Conservation (phyloP, 1,140 invertebrate genomes). For the Mycetomoellerius zeteki region DNA sequence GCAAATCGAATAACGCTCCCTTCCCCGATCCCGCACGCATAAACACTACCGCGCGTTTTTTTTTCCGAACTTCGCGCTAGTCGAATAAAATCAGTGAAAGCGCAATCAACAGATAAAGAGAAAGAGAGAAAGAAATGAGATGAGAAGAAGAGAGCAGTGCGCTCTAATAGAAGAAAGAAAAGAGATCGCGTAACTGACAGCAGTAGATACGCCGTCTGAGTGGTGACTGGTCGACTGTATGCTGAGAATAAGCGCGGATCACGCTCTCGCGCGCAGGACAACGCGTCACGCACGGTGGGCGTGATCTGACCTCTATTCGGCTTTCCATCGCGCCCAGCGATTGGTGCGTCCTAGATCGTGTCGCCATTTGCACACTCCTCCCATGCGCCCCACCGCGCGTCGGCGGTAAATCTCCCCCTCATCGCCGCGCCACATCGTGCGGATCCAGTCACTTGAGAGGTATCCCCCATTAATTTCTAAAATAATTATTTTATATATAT, state of each 20-base stretch:
- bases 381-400: conserved; percentile 55
- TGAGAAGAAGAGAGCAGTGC: not conserved
- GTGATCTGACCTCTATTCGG: conserved; percentile 72
- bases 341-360: conserved; percentile 71
- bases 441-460: conserved; percentile 65
- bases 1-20: conserved; percentile 20
- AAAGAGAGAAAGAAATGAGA: not conserved
- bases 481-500: conserved; percentile 81
- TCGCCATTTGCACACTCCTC: conserved; percentile 80
- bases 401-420: conserved; percentile 2
- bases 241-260: conserved; percentile 58
- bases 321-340: conserved; percentile 66
- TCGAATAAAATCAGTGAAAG: conserved; percentile 11
- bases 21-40: not conserved
- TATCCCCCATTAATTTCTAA: conserved; percentile 82
- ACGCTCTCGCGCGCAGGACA: conserved; percentile 62
- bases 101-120: conserved; percentile 19
- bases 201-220: conserved; percentile 81
- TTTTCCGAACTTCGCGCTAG: conserved; percentile 30
- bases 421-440: conserved; percentile 23
- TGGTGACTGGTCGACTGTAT: conserved; percentile 79
- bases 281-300: conserved; percentile 73
- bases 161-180: conserved; percentile 39
- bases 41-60: conserved; percentile 15
- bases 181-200: conserved; percentile 63